Evolutionary conservation across 2,888 invertebrate species (phyloP).

Genomic region (Iphiclides podalirius): DNA sequence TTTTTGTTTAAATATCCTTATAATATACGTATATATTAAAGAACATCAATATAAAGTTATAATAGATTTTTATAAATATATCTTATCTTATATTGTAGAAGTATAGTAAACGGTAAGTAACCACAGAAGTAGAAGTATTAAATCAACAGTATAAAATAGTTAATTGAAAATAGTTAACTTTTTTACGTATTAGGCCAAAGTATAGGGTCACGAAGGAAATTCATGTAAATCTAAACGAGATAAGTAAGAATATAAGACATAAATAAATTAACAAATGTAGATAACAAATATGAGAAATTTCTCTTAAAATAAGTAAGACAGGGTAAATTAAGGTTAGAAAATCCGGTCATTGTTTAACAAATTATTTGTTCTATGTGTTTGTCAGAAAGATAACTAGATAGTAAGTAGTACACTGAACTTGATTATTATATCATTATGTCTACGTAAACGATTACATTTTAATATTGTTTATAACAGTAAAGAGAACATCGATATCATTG

Average conservation of each 20-base stretch:
- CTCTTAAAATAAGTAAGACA: no score
- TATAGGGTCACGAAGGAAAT: conserved; percentile 27
- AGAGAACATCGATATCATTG: conserved; percentile 4
- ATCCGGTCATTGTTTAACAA: no score
- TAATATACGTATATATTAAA: conserved; percentile 3
- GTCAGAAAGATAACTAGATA: not conserved
- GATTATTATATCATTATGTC: not conserved
- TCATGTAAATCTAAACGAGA: conserved; percentile 22
- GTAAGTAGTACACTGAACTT: not conserved
- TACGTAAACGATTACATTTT: conserved; percentile 6
- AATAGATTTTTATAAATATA: conserved; percentile 4
- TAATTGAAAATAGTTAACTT: conserved; percentile 10
- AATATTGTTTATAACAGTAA: conserved; percentile 1
- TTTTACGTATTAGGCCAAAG: conserved; percentile 20
- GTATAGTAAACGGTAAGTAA: conserved; percentile 12
- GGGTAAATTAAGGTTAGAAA: no score
- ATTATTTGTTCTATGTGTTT: not conserved
- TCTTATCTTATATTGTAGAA: conserved; percentile 3
- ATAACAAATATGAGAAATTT: no score
- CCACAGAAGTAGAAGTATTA: conserved; percentile 15
- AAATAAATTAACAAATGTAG: no score
- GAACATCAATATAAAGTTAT: conserved; percentile 18
- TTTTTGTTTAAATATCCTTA: not conserved
- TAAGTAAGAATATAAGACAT: not conserved
- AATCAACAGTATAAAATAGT: conserved; percentile 22